Conservation (phyloP, 92 coral and sea anemone genomes). For the Epizoanthus ramosus region DNA sequence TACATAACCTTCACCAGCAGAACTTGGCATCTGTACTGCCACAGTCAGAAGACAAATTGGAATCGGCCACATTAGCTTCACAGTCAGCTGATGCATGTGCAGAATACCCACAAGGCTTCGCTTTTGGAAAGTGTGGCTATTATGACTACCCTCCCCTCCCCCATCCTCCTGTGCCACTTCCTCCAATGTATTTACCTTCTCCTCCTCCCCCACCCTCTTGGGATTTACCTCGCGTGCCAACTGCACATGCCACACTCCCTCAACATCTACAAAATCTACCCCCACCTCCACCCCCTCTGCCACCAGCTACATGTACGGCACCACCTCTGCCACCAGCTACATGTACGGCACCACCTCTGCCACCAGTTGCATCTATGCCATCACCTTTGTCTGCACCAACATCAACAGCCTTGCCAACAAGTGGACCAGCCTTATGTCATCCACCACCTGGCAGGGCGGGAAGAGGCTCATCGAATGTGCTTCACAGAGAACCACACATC, state of each 20-base stretch:
- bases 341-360: conserved; percentile 14
- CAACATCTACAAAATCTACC: conserved; percentile 45
- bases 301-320: conserved; percentile 4
- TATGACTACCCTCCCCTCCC: conserved; percentile 64
- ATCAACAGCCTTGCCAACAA: background rate
- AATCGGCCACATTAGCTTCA: background rate
- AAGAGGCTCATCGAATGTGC: background rate
- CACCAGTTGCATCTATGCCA: conserved; percentile 10
- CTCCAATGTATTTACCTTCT: conserved; percentile 59
- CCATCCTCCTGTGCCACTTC: conserved; percentile 69
- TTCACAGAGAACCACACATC: background rate
- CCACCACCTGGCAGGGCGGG: background rate
- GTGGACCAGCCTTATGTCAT: background rate
- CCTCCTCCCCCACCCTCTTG: conserved; percentile 79
- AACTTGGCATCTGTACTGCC: background rate
- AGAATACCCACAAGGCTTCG: background rate
- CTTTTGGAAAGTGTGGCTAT: conserved; percentile 4
- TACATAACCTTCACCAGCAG: background rate
- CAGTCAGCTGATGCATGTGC: background rate
- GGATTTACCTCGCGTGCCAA: conserved; percentile 72
- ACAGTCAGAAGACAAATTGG: background rate
- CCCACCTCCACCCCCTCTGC: conserved; percentile 52
- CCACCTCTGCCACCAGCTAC: conserved; percentile 25
- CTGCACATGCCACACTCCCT: conserved; percentile 79
- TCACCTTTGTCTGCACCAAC: conserved; percentile 17